Evolutionary conservation across 2,888 invertebrate genomes (phyloP).

Genomic region (Stratiomys singularior): DNA sequence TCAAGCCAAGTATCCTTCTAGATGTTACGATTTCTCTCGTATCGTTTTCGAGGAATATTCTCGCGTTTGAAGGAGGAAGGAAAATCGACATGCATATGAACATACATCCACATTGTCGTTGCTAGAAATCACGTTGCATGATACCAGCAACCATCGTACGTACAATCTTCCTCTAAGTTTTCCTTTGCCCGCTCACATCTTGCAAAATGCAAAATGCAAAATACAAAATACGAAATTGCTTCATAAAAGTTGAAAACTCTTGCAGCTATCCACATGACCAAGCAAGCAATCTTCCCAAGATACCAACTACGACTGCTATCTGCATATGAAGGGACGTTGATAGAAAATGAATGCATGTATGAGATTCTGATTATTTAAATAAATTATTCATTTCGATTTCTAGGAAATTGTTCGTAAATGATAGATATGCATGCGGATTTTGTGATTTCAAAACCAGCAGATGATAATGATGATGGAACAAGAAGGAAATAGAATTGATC

Average conservation of each 20-base stretch:
- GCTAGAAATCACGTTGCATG: slow-evolving; percentile 38
- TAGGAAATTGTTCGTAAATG: slow-evolving; percentile 25
- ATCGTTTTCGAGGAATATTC: slow-evolving; percentile 39
- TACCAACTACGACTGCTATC: background rate
- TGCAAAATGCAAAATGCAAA: slow-evolving; percentile 33
- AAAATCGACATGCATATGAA: background rate
- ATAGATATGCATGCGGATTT: no score
- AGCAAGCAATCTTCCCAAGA: slow-evolving; percentile 36
- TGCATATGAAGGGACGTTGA: slow-evolving; percentile 32
- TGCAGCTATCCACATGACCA: slow-evolving; percentile 31
- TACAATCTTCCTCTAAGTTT: slow-evolving; percentile 14
- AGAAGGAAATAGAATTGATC: no score
- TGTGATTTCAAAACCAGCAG: no score
- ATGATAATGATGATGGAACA: no score
- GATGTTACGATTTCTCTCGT: slow-evolving; percentile 41
- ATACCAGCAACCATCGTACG: slow-evolving; percentile 10
- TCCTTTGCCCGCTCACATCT: slow-evolving; percentile 8
- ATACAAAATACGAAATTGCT: slow-evolving; percentile 39
- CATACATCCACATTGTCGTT: background rate
- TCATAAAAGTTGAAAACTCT: slow-evolving; percentile 43
- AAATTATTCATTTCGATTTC: slow-evolving; percentile 45
- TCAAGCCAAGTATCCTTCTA: slow-evolving; percentile 25
- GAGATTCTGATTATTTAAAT: slow-evolving; percentile 41
- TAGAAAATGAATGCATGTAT: slow-evolving; percentile 42
- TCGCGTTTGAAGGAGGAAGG: slow-evolving; percentile 12